phyloP scores from a whole-genome alignment of 1,140 invertebrate genomes.

The Oedothorax gibbosus region DNA sequence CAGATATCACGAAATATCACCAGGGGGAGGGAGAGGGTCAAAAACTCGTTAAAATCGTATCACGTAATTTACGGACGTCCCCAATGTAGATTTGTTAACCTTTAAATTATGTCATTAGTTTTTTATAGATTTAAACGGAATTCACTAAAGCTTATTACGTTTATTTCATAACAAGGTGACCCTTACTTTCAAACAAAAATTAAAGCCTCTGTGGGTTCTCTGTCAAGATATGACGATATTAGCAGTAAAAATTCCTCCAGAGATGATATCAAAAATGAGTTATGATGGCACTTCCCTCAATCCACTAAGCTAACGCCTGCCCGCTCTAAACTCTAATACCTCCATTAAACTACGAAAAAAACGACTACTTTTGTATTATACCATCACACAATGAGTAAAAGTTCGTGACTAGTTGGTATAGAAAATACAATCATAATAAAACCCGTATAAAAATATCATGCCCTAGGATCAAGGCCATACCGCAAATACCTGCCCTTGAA shows the following conservation, averaged over 20 bases:
- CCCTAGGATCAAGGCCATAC: constrained; percentile 43
- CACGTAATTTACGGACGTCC: too few species aligned
- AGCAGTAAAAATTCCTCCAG: constrained; percentile 25
- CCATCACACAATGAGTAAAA: constrained; percentile 46
- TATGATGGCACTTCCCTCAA: constrained; percentile 41
- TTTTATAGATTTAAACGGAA: too few species aligned
- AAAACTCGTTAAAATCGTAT: too few species aligned
- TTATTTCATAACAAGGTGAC: too few species aligned
- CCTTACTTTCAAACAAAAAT: too few species aligned
- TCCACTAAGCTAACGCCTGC: constrained; percentile 24
- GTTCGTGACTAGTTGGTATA: constrained; percentile 47
- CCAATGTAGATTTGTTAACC: too few species aligned
- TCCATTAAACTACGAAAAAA: constrained; percentile 1
- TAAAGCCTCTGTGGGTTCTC: neutral
- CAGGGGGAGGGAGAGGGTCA: too few species aligned
- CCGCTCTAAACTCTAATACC: constrained; percentile 11
- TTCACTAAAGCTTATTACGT: too few species aligned
- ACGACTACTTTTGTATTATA: constrained; percentile 35
- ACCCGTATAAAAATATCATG: constrained; percentile 48
- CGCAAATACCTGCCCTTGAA: constrained; percentile 53
- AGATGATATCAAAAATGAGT: constrained; percentile 45
- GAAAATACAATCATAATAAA: constrained; percentile 29
- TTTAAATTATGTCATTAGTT: too few species aligned
- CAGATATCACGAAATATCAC: too few species aligned
- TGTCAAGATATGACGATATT: constrained; percentile 19